These are phyloP conservation scores for Stenopsyche tienmushanensis DNA, from an alignment of 1,140 invertebrate species.

Conservation along the genomic window DNA sequence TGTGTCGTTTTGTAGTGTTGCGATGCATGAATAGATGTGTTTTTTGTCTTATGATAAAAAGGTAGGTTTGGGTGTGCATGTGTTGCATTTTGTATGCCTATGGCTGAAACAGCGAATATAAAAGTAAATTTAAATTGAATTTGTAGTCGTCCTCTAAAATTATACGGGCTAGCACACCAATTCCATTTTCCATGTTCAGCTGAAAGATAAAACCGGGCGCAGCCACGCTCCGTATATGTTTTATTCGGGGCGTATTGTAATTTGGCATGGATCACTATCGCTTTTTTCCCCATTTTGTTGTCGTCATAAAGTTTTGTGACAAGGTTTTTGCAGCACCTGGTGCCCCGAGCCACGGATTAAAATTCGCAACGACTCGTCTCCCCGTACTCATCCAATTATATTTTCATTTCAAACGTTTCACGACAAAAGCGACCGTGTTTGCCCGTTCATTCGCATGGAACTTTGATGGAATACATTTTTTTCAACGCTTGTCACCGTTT, in stretches of 20 bases:
- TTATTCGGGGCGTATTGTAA: constrained; percentile 29
- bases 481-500: not conserved
- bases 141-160: constrained; percentile 39
- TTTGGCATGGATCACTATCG: constrained; percentile 24
- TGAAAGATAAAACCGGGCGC: constrained; percentile 38
- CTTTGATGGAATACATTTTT: constrained; percentile 17
- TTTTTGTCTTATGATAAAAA: too few species aligned
- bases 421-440: constrained; percentile 33
- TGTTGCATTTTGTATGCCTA: not conserved
- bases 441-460: constrained; percentile 30
- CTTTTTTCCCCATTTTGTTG: constrained; percentile 18
- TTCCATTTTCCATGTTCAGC: constrained; percentile 40
- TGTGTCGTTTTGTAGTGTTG: too few species aligned
- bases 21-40: too few species aligned
- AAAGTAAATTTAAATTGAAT: constrained; percentile 41
- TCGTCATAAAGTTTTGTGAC: constrained; percentile 38
- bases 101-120: constrained; percentile 36
- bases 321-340: constrained; percentile 35
- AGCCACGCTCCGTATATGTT: too few species aligned
- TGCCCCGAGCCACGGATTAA: constrained; percentile 36
- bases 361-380: constrained; percentile 37
- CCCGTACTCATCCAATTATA: constrained; percentile 41
- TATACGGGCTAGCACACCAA: constrained; percentile 36
- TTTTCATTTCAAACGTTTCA: constrained; percentile 39
- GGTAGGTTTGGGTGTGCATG: too few species aligned